phyloP scores from a whole-genome alignment of 2,113 vertebrate species.

The Turnix velox region DNA sequence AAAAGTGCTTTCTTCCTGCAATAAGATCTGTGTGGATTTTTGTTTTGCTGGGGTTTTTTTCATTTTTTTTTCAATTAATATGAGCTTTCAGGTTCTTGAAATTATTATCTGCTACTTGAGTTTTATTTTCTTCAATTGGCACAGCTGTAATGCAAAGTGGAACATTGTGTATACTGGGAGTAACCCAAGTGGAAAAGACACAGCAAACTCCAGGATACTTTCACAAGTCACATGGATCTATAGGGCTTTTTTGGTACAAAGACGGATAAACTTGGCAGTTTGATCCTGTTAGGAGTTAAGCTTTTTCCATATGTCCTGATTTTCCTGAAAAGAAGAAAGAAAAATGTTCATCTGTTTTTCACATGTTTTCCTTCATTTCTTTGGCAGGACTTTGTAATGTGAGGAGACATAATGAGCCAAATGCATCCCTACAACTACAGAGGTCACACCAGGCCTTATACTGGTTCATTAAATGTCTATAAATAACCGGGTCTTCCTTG shows the following conservation, averaged over 20 bases:
- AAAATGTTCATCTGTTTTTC: conserved; percentile 35
- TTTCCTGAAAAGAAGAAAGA: conserved; percentile 54
- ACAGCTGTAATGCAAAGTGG: background rate
- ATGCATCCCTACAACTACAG: background rate
- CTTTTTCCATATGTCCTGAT: conserved; percentile 51
- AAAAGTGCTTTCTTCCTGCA: background rate
- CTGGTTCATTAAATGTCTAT: background rate
- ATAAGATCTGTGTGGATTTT: background rate
- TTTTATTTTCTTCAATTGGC: conserved; percentile 39
- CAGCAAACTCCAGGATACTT: background rate
- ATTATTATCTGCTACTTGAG: conserved; percentile 11
- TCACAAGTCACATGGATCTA: conserved; percentile 3
- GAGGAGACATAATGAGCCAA: background rate
- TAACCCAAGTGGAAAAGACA: conserved; percentile 19
- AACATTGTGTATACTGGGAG: background rate
- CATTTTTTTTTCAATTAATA: background rate
- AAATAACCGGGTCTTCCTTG: background rate
- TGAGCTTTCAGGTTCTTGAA: background rate
- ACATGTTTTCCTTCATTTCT: background rate
- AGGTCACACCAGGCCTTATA: conserved; percentile 27
- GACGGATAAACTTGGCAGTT: conserved; percentile 28
- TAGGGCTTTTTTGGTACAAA: background rate
- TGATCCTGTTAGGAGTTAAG: background rate
- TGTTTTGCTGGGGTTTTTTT: background rate
- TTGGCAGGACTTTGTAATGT: conserved; percentile 27